Percentiles rank a stretch among this genome's conserved stretches.
phyloP scores from a whole-genome alignment of 2,797 vertebrate genomes.

The Tympanoctomys barrerae region DNA sequence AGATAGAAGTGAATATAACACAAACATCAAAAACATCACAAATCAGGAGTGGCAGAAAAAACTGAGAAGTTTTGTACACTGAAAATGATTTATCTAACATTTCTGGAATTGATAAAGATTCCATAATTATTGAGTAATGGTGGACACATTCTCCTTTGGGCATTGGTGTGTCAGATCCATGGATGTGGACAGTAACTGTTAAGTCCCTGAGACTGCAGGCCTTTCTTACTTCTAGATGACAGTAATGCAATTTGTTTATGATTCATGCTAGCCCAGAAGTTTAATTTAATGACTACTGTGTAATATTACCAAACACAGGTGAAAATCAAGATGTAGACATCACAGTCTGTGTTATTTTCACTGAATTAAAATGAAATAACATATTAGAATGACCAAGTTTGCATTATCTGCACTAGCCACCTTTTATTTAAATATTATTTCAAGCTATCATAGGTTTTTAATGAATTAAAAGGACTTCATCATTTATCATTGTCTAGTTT shows the following conservation, averaged over 20 bases:
- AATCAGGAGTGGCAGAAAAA: background rate
- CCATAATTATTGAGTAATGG: background rate
- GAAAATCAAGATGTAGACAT: background rate
- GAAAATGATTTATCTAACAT: background rate
- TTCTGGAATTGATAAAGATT: background rate
- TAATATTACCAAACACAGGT: slow-evolving; percentile 5
- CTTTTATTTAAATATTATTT: slow-evolving; percentile 16
- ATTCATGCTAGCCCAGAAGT: background rate
- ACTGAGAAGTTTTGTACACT: background rate
- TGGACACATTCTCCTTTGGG: background rate
- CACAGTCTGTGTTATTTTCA: background rate
- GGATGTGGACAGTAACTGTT: background rate
- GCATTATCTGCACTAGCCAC: background rate
- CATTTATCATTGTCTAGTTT: slow-evolving; percentile 66
- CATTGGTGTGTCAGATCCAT: rapidly evolving
- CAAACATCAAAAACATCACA: background rate
- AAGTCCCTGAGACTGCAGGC: background rate
- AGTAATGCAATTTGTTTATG: background rate
- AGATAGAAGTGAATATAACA: background rate
- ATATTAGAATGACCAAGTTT: background rate
- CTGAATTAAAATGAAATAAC: slow-evolving; percentile 23
- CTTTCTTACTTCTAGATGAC: background rate
- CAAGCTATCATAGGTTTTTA: slow-evolving; percentile 43
- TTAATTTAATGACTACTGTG: background rate
- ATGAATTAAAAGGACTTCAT: slow-evolving; percentile 23